Evolutionary conservation across 2,113 vertebrate genomes (phyloP).

Genomic region (Amphiprion ocellaris): DNA sequence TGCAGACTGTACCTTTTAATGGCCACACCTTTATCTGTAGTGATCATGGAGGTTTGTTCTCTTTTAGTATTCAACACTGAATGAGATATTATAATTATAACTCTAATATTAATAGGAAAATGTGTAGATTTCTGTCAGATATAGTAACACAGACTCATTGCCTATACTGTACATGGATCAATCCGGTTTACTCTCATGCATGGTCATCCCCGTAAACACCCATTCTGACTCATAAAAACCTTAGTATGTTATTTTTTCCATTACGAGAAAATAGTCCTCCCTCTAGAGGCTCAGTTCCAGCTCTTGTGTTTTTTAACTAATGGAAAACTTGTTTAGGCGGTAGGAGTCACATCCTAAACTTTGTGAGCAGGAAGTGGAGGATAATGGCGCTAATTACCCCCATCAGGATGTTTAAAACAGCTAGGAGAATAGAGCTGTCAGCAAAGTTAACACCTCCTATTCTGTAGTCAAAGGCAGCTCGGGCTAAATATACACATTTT

Average conservation of each 20-base stretch:
- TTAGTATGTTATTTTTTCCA: neutral
- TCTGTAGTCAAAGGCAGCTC: slow-evolving; percentile 61
- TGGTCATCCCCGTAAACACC: no score
- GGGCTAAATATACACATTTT: slow-evolving; percentile 64
- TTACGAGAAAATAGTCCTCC: neutral
- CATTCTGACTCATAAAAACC: no score
- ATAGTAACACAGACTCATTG: no score
- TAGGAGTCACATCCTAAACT: slow-evolving; percentile 56
- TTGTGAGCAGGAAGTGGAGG: slow-evolving; percentile 56
- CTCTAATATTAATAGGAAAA: no score
- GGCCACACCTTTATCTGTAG: neutral
- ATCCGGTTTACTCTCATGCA: no score
- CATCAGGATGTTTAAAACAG: slow-evolving; percentile 53
- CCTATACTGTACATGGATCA: no score
- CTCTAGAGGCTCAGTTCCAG: neutral
- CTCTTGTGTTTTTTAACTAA: slow-evolving; percentile 19
- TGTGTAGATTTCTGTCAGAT: no score
- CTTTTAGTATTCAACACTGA: neutral
- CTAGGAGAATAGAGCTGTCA: slow-evolving; percentile 67
- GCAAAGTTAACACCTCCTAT: slow-evolving; percentile 64
- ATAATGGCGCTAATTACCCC: slow-evolving; percentile 77
- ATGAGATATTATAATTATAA: neutral
- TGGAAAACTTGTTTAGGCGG: slow-evolving; percentile 53
- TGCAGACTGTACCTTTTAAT: no score
- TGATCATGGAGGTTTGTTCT: neutral